Base-by-base conservation (phyloP, 2,888 invertebrate species). In the Tribolium freemani region DNA sequence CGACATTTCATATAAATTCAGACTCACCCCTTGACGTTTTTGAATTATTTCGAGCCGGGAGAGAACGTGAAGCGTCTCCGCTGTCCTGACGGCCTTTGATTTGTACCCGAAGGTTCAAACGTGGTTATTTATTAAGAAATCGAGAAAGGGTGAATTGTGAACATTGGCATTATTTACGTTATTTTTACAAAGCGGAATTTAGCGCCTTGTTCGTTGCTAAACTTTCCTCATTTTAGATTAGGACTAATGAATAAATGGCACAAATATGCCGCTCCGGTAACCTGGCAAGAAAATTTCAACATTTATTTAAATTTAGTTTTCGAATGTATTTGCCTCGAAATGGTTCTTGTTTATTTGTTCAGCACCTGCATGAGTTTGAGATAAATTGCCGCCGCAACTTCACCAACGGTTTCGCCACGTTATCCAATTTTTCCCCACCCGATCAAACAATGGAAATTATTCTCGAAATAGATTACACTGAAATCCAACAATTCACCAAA, bases 1-100 rank as follows among this genome's bases (percentile, higher is more conserved):
- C 69, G 63, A 61, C 72, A 50, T 68, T 72, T 72, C 72, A 71
- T 67, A 60, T 71, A 60, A 60, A 60, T 60, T 58, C 69, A 50
- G 58, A 20, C 58, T 31, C 50, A 26, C 56, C 58, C 50, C 38
- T 8, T 60, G 69, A 69, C 69, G 60, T 60, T 69, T 60, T 69
- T 69, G 69, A 69, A 69, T 69, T 69, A 69, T 60, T 69, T 53
- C 66, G n/a, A 26, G 20, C 50, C 64, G 11, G 9, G 11, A 54
- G 44, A 54, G 44, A 26, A 46, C 10, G 58, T n/a, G 56, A 30
- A 50, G 31, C 26, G 30, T 56, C 67, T 46, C 45, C 13, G 30
- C 50, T 57, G 20, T 48, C 48, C 10, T 48, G 38, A 38, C 48
- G 31, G 11, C 46, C 51, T 50, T 69, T 69, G 58, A 60, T 69